These are phyloP conservation scores for Scaptomyza pallida DNA, from an alignment of 1,140 invertebrate species.

Conservation along the genomic window DNA sequence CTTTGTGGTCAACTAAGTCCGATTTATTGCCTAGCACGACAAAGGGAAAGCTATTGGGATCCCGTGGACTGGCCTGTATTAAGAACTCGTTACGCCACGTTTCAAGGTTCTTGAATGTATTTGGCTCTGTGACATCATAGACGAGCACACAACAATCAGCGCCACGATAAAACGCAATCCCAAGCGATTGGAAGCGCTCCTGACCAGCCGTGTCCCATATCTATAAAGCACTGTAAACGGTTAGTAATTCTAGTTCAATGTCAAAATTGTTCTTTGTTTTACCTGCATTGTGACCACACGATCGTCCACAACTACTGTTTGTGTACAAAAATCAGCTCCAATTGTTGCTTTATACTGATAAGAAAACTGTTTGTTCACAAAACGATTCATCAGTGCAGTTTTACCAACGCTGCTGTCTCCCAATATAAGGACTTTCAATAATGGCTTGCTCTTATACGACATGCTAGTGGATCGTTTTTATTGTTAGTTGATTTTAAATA, in stretches of 20 bases:
- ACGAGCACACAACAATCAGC: conserved; percentile 99
- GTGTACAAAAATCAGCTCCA: conserved; percentile 99
- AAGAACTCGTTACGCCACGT: conserved; percentile 99
- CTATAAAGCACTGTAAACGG: conserved; percentile 84
- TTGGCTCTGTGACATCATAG: conserved; percentile 98
- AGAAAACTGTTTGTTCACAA: conserved; percentile 99
- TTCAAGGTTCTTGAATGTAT: conserved; percentile 98
- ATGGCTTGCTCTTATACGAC: conserved; percentile 77
- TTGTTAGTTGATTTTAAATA: no score
- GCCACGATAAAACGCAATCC: conserved; percentile 99
- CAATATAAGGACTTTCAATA: conserved; percentile 98
- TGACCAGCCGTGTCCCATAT: conserved; percentile 99
- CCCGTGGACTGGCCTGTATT: conserved; percentile 97
- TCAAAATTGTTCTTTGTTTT: conserved; percentile 81
- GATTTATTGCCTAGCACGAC: conserved; percentile 99
- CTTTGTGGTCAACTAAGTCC: conserved; percentile 97
- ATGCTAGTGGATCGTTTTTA: background rate
- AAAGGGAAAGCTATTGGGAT: conserved; percentile 99
- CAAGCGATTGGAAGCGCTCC: conserved; percentile 98
- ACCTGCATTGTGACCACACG: conserved; percentile 99
- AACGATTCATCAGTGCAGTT: conserved; percentile 99
- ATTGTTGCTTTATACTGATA: conserved; percentile 99
- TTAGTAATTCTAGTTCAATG: background rate
- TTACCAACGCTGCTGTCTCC: conserved; percentile 99
- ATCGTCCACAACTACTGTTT: conserved; percentile 99